Base-by-base conservation (phyloP, 2,888 invertebrate species). In the Aricia artaxerxes region DNA sequence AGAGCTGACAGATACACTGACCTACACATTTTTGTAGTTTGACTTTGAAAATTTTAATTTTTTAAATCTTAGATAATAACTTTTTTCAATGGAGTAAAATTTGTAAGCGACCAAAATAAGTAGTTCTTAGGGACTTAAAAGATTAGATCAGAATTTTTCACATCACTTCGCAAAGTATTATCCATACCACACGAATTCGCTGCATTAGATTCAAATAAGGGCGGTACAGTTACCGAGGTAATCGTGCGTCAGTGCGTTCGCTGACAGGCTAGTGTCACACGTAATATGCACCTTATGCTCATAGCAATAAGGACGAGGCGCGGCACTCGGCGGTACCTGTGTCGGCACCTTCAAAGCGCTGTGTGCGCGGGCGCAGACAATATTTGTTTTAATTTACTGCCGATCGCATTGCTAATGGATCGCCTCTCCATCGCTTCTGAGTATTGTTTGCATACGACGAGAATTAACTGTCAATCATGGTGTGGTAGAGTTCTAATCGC, bases 381-480 rank as follows among this genome's bases (percentile, higher is more conserved):
- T 94, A 94, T 94, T 94, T 94, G 93, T 94, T 94, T 94, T 94
- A 94, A 94, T 94, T 93, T 93, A 93, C 91, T 90, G 92, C 88
- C 87, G 91, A 69, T 69, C 69, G 88, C 86, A 92, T 91, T 87
- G 88, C 88, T 92, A 91, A 91, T 93, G 94, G 92, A 93, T 93
- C 90, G 92, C 88, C 69, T 69, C 35, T 69, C 35, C 35, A 5
- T 69, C 69, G 69, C 35, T 69, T 69, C 69, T 38, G 69, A 69
- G 4, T 35, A 69, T 38, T 69, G 69, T 69, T 69, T 69, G 69
- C 31, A 69, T 24, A 69, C 69, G 61, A 64, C 49, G 61, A 64
- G 9, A 64, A 64, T 64, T 64, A 31, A 53, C 13, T 57, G 57
- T 57, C 57, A 5, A 57, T 16, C 57, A 57, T 57, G 57, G 16